Evolutionary conservation across 2,113 vertebrate genomes (phyloP).

Genomic region (Riparia riparia): DNA sequence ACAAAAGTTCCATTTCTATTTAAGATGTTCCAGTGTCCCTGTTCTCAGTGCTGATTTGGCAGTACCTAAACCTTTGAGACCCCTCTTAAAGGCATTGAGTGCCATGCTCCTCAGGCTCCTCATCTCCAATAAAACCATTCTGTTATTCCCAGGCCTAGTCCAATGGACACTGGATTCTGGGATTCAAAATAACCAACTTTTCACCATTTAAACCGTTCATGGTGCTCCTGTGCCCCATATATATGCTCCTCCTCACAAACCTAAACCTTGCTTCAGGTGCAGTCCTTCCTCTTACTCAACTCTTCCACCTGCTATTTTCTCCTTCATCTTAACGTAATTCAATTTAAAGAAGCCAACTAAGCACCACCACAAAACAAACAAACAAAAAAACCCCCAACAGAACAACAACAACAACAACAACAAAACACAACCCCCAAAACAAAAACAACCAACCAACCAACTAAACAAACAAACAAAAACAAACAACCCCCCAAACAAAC

Average conservation of each 20-base stretch:
- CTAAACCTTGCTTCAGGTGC: background rate
- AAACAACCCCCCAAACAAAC: no score
- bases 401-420: no score
- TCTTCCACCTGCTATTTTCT: background rate
- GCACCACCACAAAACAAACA: background rate
- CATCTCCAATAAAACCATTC: background rate
- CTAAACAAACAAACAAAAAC: no score
- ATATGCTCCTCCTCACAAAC: background rate
- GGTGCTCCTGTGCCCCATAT: background rate
- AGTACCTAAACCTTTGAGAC: background rate
- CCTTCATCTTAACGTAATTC: background rate
- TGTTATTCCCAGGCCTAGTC: background rate
- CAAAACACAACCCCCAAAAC: no score
- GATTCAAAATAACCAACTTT: background rate
- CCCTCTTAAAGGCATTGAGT: background rate
- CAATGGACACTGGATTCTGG: background rate
- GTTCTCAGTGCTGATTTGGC: background rate
- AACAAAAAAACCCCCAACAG: background rate
- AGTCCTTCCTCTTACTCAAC: background rate
- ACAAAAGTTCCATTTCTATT: background rate
- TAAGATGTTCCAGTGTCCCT: background rate
- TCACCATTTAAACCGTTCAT: background rate
- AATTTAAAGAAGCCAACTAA: background rate
- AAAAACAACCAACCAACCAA: no score
- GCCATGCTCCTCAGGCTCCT: background rate